Conservation (phyloP, 2,113 vertebrate genomes). For the Oreochromis aureus region DNA sequence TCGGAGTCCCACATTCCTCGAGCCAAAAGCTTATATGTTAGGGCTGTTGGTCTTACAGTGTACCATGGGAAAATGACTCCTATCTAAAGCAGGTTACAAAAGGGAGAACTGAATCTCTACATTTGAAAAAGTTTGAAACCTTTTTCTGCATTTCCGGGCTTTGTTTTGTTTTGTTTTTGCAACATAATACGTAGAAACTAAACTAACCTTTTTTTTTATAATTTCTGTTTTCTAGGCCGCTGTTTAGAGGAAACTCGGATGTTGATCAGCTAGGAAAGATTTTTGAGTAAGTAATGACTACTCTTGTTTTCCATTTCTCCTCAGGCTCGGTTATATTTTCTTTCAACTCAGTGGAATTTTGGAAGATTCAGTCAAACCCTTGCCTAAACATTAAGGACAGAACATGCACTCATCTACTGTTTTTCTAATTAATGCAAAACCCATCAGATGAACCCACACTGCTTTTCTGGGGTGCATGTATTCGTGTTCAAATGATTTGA, state of each 20-base stretch:
- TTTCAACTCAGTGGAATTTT: not conserved
- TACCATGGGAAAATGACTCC: not conserved
- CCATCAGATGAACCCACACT: not conserved
- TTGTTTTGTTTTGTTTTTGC: not conserved
- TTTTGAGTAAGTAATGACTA: slow-evolving; percentile 88
- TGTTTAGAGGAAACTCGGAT: slow-evolving; percentile 96
- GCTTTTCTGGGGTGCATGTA: not conserved
- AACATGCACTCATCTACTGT: not conserved
- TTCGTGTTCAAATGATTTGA: not conserved
- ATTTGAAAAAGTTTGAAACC: not conserved
- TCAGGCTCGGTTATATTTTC: not conserved
- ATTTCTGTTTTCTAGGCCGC: slow-evolving; percentile 76
- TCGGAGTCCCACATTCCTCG: slow-evolving; percentile 41
- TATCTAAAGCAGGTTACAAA: not conserved
- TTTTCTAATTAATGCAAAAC: not conserved
- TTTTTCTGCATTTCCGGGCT: accelerated
- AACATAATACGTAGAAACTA: not conserved
- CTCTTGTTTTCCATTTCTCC: not conserved
- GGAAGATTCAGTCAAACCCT: not conserved
- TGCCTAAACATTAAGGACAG: not conserved
- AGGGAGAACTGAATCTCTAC: not conserved
- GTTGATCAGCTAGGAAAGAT: slow-evolving; percentile 98
- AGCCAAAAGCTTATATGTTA: not conserved
- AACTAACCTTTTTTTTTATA: not conserved
- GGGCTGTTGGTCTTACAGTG: not conserved